Evolutionary conservation across 2,888 invertebrate genomes (phyloP).

Genomic region (Cartodere bifasciata): DNA sequence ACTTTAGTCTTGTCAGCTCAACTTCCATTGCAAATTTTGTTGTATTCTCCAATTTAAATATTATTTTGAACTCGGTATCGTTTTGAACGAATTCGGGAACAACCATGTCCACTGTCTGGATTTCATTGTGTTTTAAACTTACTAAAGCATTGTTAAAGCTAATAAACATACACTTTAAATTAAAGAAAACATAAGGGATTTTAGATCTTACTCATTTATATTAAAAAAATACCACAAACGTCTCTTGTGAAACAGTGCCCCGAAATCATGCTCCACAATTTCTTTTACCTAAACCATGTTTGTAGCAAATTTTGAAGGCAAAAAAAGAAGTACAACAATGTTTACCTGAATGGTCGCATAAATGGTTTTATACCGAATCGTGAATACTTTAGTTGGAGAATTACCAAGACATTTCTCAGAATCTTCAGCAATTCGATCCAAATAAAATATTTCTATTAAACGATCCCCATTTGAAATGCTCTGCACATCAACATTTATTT

Average conservation of each 20-base stretch:
- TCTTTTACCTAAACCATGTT: constrained; percentile 27
- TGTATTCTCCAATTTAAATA: constrained; percentile 27
- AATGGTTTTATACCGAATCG: too few relatives aligned
- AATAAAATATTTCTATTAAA: too few relatives aligned
- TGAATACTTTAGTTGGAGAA: too few relatives aligned
- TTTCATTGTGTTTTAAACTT: constrained; percentile 20
- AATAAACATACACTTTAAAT: constrained; percentile 6
- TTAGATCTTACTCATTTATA: constrained; percentile 29
- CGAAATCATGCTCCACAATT: constrained; percentile 28
- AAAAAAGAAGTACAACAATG: too few relatives aligned
- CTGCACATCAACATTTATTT: too few relatives aligned
- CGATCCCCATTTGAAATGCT: too few relatives aligned
- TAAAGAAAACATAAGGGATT: constrained; percentile 4
- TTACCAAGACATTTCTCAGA: too few relatives aligned
- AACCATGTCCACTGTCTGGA: constrained; percentile 18
- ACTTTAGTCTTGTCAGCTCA: constrained; percentile 25
- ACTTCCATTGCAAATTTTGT: constrained; percentile 22
- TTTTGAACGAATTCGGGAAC: constrained; percentile 26
- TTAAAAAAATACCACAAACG: constrained; percentile 32
- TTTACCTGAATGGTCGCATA: too few relatives aligned
- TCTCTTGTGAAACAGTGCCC: constrained; percentile 27
- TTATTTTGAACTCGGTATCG: constrained; percentile 21
- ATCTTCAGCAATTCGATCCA: too few relatives aligned
- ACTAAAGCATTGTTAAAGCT: constrained; percentile 26
- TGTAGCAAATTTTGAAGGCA: too few relatives aligned